Evolutionary conservation across 2,888 invertebrate genomes (phyloP), one percentile per base, ranked within the genome.

Genomic region (Epistrophe grossulariae): DNA sequence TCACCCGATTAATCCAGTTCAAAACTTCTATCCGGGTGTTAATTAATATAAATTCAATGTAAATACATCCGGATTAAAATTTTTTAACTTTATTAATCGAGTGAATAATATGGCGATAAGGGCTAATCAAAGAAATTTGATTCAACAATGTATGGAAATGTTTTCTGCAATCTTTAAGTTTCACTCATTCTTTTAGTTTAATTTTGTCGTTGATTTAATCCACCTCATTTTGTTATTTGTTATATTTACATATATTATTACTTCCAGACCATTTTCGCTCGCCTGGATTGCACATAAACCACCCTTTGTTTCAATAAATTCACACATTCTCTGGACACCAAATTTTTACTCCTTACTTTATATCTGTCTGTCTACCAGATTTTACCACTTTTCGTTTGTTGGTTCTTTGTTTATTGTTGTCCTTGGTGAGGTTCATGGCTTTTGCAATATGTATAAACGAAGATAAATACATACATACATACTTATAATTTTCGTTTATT

Each of bases 381-480:
- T 81, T 76, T 64, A 70, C 70, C 70, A 71, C 43, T 70, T 55
- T 64, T 38, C 38, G 24, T 57, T 40, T 28, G 48, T 74, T 68
- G 52, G 68, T 60, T 80, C 76, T 81, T 81, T 76, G 81, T 76
- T 70, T 40, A 64, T 62, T 48, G 55, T 71, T 64, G 62, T 76
- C 76, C 80, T 81, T 76, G 70, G 24, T 81, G 62, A 28, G 55
- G 80, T 70, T 81, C 74, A 70, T 62, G 74, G 70, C 35, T 60
- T 70, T 73, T 68, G 19, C n/a, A 50, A 40, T 35, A n/a, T n/a
- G n/a, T n/a, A 43, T 59, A 57, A 15, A 38, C n/a, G 9, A 17
- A 35, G 6, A 28, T 64, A 17, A 11, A 50, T 48, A 35, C 11
- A 28, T 45, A 64, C n/a, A 5, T 50, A n/a, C 17, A 45, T 31